Evolutionary conservation across 2,113 vertebrate genomes (phyloP).

Genomic region (Coptodon rendalli): DNA sequence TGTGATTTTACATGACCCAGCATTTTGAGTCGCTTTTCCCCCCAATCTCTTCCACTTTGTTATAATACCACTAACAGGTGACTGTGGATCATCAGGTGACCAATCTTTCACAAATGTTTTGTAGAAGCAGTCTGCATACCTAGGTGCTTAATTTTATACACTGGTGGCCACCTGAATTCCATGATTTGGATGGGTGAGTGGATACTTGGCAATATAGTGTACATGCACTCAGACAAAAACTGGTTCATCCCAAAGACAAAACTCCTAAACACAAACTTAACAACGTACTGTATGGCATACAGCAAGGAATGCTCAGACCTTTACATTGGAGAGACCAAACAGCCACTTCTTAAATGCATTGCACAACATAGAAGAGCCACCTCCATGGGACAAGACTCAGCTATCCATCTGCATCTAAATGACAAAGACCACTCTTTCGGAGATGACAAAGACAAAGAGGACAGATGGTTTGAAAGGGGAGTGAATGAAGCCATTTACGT

Average conservation of each 20-base stretch:
- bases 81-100: not conserved
- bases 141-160: not conserved
- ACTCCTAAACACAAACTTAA: not conserved
- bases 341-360: not conserved
- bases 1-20: not conserved
- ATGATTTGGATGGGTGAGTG: accelerated
- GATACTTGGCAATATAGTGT: not conserved
- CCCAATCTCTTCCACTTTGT: not conserved
- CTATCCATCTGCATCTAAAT: not conserved
- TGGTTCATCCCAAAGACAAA: not conserved
- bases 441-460: not conserved
- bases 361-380: not conserved
- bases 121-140: not conserved
- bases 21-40: accelerated
- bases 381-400: accelerated
- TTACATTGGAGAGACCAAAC: not conserved
- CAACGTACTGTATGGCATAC: accelerated
- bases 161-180: not conserved
- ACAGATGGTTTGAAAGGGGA: not conserved
- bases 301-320: not conserved
- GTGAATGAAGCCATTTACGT: not conserved
- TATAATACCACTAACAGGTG: not conserved
- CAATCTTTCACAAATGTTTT: not conserved
- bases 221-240: not conserved
- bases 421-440: accelerated